phyloP scores from a whole-genome alignment of 2,113 vertebrate genomes.

The Fregetta grallaria region DNA sequence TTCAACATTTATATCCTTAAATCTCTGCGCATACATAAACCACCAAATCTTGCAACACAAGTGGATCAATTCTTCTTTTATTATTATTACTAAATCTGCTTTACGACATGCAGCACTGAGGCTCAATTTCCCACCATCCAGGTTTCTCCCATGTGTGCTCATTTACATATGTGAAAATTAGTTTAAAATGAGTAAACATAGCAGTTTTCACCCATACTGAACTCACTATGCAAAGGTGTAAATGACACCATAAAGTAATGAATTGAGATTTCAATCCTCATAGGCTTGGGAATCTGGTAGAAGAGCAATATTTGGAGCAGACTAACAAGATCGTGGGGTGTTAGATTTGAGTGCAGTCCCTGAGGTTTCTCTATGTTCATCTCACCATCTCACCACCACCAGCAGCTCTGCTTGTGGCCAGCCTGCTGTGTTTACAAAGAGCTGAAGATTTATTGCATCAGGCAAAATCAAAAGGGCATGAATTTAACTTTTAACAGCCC shows the following conservation, averaged over 20 bases:
- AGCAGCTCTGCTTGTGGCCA: background rate
- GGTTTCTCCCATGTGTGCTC: background rate
- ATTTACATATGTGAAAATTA: background rate
- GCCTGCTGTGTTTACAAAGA: background rate
- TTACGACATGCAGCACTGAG: background rate
- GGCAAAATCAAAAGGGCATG: background rate
- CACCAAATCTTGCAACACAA: background rate
- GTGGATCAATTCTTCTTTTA: conserved; percentile 29
- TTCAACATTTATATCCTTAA: conserved; percentile 27
- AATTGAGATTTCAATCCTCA: background rate
- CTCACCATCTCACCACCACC: background rate
- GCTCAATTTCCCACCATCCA: background rate
- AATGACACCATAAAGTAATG: background rate
- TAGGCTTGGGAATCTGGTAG: background rate
- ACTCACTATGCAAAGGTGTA: background rate
- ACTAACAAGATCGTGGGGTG: background rate
- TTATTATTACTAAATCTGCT: conserved; percentile 4
- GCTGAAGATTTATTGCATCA: background rate
- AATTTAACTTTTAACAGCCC: background rate
- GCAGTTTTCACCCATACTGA: background rate
- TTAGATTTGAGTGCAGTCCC: background rate
- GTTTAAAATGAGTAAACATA: background rate
- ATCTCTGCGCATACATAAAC: background rate
- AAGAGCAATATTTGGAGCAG: background rate
- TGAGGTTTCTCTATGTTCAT: background rate